Evolutionary conservation across 2,113 vertebrate genomes (phyloP), one percentile per base, ranked within the genome.

Genomic region (Triplophysa siluroides): DNA sequence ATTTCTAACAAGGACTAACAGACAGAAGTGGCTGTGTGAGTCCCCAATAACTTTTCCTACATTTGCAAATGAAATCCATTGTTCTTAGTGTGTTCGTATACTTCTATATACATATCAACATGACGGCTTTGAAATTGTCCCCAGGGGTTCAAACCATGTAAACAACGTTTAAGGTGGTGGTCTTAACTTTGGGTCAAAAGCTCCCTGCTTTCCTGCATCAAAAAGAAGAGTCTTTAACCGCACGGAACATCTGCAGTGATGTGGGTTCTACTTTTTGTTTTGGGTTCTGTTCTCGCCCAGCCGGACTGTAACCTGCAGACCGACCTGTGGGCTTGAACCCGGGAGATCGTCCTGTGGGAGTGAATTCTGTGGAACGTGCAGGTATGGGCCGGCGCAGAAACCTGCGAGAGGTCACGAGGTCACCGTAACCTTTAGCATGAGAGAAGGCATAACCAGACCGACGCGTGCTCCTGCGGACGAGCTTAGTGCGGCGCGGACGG

Each of bases 361-460:
- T 9, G 18, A 92, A 87, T 1, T 85, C 87, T 0, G 87, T 75
- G 4, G 91, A 29, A 0, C 78, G 80, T 0, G 85, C 18, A 4
- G 76, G n/a, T 1, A 88, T 87, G 0, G 88, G 87, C 1, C 91
- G 88, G 14, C 93, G 88, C 87, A 96, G 89, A 82, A 94, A 96
- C 23, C 93, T 92, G 0, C 94, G 92, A 0, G 97, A 98, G 18
- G 94, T 98, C 81, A 98, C 96, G 82, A 98, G 95, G 29, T 94
- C 93, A 2, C 97, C 97, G 1, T 98, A 98, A 81, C 97, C 98
- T 0, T 95, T 92, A 1, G 94, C 89, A 52, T 99, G 98, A 2
- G 97, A 96, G 92, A 99, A 99, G 26, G 98, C 97, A 3, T 99
- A 99, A 73, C 95, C 96, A 0, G 96, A 99, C 2, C 95, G 95